Base-by-base conservation (phyloP, 2,888 invertebrate species). In the Ochlodes sylvanus region DNA sequence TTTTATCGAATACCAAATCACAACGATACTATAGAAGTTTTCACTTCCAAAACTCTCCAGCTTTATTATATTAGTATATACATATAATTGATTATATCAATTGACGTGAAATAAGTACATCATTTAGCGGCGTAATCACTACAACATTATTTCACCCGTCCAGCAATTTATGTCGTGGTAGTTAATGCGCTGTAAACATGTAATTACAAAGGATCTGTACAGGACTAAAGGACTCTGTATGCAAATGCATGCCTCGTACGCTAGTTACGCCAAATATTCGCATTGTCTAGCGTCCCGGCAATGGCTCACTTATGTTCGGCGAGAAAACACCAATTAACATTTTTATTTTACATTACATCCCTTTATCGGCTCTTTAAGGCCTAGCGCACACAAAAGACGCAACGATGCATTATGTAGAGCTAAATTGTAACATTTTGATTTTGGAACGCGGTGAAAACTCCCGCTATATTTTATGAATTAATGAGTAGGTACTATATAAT, bases 311-410 rank as follows among this genome's bases (percentile, higher is more conserved):
- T 89, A 88, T 84, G 81, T 81, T 77, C 77, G 82, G 81, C 81
- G 82, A 84, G 83, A 79, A 79, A 84, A 87, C 83, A 86, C 86
- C 87, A 89, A 89, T 89, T 89, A 89, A 88, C 85, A 88, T 83
- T 81, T 83, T 87, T 86, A 81, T 84, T 86, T 85, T 85, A 83
- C 84, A 77, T 81, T 81, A 85, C 82, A 74, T 75, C 81, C 44
- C 15, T 10, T 7, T 63, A 68, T 62, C n/a, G 42, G 41, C 50
- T 57, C 34, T 19, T 44, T 66, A 60, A 66, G 21, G 60, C n/a
- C 27, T 9, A 47, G 2, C 7, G 12, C 14, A 19, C 50, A 65
- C 14, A 10, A 2, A 38, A n/a, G n/a, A n/a, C n/a, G n/a, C n/a
- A n/a, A n/a, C n/a, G n/a, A n/a, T n/a, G n/a, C n/a, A n/a, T n/a